Evolutionary conservation across 2,888 invertebrate genomes (phyloP).

Genomic region (Beris chalybata): DNA sequence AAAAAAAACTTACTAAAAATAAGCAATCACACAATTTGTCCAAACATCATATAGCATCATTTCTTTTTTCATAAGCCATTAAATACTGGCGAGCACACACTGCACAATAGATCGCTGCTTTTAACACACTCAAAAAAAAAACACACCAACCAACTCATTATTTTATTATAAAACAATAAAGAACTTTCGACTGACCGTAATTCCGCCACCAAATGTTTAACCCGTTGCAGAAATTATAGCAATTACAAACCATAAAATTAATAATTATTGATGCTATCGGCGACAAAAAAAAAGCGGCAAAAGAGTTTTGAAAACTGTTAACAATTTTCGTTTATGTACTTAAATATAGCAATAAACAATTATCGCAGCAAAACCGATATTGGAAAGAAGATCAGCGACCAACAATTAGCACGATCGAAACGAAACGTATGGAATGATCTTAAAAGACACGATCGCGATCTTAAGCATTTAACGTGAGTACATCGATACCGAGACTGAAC

Average conservation of each 20-base stretch:
- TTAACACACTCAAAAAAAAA: no score
- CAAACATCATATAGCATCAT: not conserved
- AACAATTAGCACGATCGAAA: conserved; percentile 29
- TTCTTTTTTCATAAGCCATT: no score
- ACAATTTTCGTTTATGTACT: not conserved
- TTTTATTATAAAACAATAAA: no score
- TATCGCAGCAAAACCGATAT: conserved; percentile 4
- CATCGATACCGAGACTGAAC: not conserved
- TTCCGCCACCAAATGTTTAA: conserved; percentile 28
- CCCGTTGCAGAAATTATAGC: conserved; percentile 25
- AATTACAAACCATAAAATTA: conserved; percentile 31
- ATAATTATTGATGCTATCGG: not conserved
- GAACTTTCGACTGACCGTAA: conserved; percentile 19
- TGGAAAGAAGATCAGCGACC: not conserved
- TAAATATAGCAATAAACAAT: not conserved
- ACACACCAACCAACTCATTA: no score
- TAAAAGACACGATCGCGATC: conserved; percentile 18
- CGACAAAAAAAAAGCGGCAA: not conserved
- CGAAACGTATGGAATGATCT: conserved; percentile 23
- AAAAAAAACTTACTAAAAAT: conserved; percentile 15
- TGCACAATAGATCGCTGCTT: no score
- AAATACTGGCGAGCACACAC: no score
- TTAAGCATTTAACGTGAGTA: conserved; percentile 2
- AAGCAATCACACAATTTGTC: conserved; percentile 18
- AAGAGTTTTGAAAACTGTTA: not conserved